phyloP scores from a whole-genome alignment of 2,888 invertebrate species.

The Campoplex capitator region DNA sequence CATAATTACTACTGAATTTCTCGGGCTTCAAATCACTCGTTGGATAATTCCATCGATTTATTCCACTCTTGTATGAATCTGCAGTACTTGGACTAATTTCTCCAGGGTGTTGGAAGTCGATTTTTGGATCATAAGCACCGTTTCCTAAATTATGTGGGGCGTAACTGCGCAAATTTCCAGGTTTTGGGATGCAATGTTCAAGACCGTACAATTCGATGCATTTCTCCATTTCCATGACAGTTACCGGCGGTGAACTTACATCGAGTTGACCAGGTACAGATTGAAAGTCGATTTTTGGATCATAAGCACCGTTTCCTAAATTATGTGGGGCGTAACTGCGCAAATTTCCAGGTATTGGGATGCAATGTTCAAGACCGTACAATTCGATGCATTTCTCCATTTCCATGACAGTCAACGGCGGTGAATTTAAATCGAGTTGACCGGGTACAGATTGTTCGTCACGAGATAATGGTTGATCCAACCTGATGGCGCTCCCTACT shows the following conservation, averaged over 20 bases:
- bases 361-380: slow-evolving; percentile 67
- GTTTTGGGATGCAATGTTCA: slow-evolving; percentile 63
- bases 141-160: slow-evolving; percentile 4
- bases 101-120: slow-evolving; percentile 7
- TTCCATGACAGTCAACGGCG: slow-evolving; percentile 52
- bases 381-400: slow-evolving; percentile 72
- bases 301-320: neutral
- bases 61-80: no score
- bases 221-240: slow-evolving; percentile 66
- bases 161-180: neutral
- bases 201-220: slow-evolving; percentile 70
- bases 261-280: no score
- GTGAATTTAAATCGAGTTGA: neutral
- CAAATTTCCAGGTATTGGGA: neutral
- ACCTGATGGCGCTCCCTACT: neutral
- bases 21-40: no score
- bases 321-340: neutral
- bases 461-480: neutral
- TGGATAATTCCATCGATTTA: no score
- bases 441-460: neutral
- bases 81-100: neutral
- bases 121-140: neutral
- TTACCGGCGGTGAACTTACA: slow-evolving; percentile 25
- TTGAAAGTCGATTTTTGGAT: slow-evolving; percentile 10
- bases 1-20: no score